phyloP scores from a whole-genome alignment of 2,888 invertebrate species.

The Metopia argyrocephala region DNA sequence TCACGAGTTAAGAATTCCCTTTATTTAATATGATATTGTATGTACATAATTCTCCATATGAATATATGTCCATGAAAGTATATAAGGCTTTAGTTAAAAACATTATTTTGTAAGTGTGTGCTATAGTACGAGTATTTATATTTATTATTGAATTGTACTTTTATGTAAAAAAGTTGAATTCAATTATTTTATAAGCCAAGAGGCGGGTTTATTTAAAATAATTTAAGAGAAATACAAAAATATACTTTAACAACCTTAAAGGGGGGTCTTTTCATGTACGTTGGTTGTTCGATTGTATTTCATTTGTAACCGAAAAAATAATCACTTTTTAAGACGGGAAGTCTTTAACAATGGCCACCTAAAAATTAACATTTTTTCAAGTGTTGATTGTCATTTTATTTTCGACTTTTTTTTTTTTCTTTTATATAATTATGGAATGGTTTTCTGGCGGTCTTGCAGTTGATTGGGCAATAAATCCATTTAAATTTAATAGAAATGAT shows the following conservation, averaged over 20 bases:
- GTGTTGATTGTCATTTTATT: conserved; percentile 24
- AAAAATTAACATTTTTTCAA: conserved; percentile 17
- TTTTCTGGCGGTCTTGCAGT: conserved; percentile 10
- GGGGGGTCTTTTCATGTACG: conserved; percentile 40
- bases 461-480: conserved; percentile 21
- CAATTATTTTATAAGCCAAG: conserved; percentile 37
- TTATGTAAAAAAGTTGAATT: conserved; percentile 16
- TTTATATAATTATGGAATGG: too few species aligned
- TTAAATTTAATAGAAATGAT: background rate
- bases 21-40: background rate
- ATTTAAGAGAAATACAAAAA: conserved; percentile 12
- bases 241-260: conserved; percentile 39
- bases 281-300: too few species aligned
- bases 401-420: too few species aligned
- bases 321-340: conserved; percentile 47
- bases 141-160: too few species aligned
- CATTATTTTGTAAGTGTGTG: too few species aligned
- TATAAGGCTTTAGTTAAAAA: too few species aligned
- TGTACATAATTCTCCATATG: too few species aligned
- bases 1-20: background rate
- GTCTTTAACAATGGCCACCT: conserved; percentile 60
- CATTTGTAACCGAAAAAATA: too few species aligned
- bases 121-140: too few species aligned
- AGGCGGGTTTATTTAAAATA: conserved; percentile 53
- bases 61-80: too few species aligned